phyloP scores from a whole-genome alignment of 2,797 vertebrate species.

The Alfaro cultratus region DNA sequence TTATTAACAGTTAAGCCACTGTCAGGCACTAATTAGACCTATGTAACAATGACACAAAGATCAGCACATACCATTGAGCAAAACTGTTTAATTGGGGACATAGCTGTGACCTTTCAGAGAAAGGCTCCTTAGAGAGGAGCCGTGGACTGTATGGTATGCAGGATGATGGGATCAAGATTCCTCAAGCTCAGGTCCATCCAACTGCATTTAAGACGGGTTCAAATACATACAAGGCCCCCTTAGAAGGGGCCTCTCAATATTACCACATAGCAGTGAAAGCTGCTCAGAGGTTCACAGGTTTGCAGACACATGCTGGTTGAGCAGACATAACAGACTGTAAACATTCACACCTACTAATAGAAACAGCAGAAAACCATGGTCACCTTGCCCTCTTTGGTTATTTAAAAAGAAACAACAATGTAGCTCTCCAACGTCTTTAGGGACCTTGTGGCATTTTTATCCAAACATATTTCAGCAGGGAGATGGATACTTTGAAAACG shows the following conservation, averaged over 20 bases:
- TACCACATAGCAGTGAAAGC: conserved; percentile 51
- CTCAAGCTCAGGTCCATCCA: conserved; percentile 51
- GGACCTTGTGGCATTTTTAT: conserved; percentile 8
- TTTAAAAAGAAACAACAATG: conserved; percentile 21
- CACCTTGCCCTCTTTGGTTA: conserved; percentile 7
- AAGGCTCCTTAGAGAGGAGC: conserved; percentile 50
- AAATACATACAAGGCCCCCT: conserved; percentile 54
- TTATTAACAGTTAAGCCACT: conserved; percentile 3
- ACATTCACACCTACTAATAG: conserved; percentile 39
- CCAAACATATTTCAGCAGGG: conserved; percentile 25
- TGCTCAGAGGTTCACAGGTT: conserved; percentile 40
- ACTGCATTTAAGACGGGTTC: conserved; percentile 57
- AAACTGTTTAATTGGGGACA: not conserved
- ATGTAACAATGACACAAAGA: not conserved
- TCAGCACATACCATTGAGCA: not conserved
- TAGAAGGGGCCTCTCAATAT: conserved; percentile 56
- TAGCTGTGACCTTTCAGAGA: conserved; percentile 45
- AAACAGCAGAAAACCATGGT: conserved; percentile 15
- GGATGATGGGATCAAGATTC: conserved; percentile 52
- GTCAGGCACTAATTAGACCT: conserved; percentile 1
- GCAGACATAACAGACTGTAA: conserved; percentile 35
- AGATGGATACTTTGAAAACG: conserved; percentile 38
- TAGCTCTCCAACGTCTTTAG: conserved; percentile 10
- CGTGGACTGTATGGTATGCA: conserved; percentile 50
- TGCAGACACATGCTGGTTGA: conserved; percentile 50